Evolutionary conservation across 2,113 vertebrate genomes (phyloP).

Genomic region (Colistium nudipinnis): DNA sequence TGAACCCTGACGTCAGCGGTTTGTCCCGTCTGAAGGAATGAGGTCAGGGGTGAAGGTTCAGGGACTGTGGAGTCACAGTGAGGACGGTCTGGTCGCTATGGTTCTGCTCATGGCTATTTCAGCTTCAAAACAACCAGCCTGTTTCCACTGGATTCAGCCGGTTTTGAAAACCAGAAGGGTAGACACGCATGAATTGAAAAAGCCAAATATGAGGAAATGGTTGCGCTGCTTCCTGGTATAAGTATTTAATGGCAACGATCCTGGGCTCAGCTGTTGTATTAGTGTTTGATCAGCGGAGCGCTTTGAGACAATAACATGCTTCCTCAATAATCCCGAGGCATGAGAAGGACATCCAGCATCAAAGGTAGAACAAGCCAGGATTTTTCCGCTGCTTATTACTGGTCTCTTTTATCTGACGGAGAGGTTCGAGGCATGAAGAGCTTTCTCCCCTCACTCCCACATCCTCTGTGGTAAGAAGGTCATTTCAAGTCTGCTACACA

Average conservation of each 20-base stretch:
- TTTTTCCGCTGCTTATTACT: slow-evolving; percentile 55
- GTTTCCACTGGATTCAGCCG: slow-evolving; percentile 71
- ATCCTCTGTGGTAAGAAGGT: slow-evolving; percentile 77
- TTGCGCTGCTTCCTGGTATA: slow-evolving; percentile 37
- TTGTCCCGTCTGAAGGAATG: neutral
- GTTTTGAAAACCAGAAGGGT: slow-evolving; percentile 49
- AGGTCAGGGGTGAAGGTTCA: slow-evolving; percentile 50
- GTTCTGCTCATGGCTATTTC: slow-evolving; percentile 62
- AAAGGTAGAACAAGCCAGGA: neutral
- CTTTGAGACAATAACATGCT: slow-evolving; percentile 1
- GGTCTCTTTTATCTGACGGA: slow-evolving; percentile 54
- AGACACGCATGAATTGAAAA: slow-evolving; percentile 36
- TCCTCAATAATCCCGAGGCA: neutral
- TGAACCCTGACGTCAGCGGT: slow-evolving; percentile 32
- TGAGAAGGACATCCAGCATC: neutral
- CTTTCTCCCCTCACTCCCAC: slow-evolving; percentile 71
- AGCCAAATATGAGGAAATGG: slow-evolving; percentile 65
- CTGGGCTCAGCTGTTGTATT: slow-evolving; percentile 13
- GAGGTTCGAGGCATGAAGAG: slow-evolving; percentile 40
- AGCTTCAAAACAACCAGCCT: slow-evolving; percentile 67
- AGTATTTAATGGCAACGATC: slow-evolving; percentile 32
- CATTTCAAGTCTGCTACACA: slow-evolving; percentile 66
- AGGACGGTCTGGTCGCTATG: slow-evolving; percentile 53
- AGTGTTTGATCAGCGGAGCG: slow-evolving; percentile 22
- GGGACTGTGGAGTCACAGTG: slow-evolving; percentile 57